Evolutionary conservation across 2,797 vertebrate genomes (phyloP), one percentile per base, ranked within the genome.

Genomic region (Prunella strophiata): DNA sequence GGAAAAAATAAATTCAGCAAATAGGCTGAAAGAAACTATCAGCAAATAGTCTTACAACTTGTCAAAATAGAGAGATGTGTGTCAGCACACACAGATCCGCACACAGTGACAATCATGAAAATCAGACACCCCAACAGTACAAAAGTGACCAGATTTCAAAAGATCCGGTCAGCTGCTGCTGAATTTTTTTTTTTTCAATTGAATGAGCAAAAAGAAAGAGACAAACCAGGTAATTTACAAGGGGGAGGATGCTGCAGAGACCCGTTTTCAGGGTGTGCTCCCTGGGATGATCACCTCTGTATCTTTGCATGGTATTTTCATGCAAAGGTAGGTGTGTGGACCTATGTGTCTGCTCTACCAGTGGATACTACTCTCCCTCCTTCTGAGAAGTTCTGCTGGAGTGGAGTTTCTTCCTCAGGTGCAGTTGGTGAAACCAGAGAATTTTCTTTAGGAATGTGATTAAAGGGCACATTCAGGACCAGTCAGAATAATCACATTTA

Each of bases 101-200:
- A 3, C 26, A 38, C 32, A 55, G 0, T 6, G 34, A 76, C 42
- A 78, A 65, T 40, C 16, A 42, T 14, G 21, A 77, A 72, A 85
- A 51, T 20, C 2, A 4, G 58, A 42, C 8, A 32, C 22, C 30
- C 50, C 1, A 1, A 59, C 0, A 1, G 23, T n/a, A 58, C 10
- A 27, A 83, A 54, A 83, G 40, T 34, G 1, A 48, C 45, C 90
- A 27, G 22, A 58, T 34, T 50, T 94, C 51, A 57, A 59, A 78
- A 77, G 11, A 23, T 19, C 21, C 14, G 15, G 45, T 7, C 6
- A 22, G 10, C 57, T 72, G 20, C 13, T 38, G 34, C 19, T 15
- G 18, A 63, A 43, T 11, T n/a, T 30, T 52, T 52, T 72, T 72
- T 45, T 26, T 5, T 29, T n/a, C 6, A 55, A 40, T 5, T 1